Percentiles rank a stretch among this genome's conserved stretches.
phyloP scores from a whole-genome alignment of 2,113 vertebrate species.

The Oceanodroma tethys region DNA sequence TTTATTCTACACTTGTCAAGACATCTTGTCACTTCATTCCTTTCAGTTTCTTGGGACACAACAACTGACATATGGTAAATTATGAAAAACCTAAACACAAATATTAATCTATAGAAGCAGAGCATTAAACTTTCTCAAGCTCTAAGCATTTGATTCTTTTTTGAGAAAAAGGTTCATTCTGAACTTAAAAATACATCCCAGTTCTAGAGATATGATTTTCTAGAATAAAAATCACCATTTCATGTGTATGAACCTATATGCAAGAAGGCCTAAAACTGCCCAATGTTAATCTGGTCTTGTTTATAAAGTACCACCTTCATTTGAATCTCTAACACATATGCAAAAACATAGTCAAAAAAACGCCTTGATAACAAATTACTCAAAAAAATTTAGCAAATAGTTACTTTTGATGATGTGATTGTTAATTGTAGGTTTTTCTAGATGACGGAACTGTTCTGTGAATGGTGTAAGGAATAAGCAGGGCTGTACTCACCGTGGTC shows the following conservation, averaged over 20 bases:
- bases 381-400: neutral
- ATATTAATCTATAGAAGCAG: neutral
- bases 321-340: neutral
- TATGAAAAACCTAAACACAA: neutral
- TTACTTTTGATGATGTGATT: neutral
- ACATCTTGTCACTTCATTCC: neutral
- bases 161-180: neutral
- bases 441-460: neutral
- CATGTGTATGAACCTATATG: accelerated
- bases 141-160: neutral
- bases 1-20: neutral
- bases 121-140: neutral
- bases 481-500: accelerated
- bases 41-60: neutral
- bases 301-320: neutral
- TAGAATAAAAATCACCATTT: neutral
- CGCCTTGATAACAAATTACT: neutral
- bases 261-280: neutral
- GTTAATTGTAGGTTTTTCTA: neutral
- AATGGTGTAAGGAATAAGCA: neutral
- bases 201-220: neutral
- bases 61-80: neutral
- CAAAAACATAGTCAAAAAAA: neutral
- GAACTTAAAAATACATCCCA: neutral
- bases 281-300: neutral